Conservation (phyloP, 1,140 invertebrate genomes). For the Trichogramma pretiosum region DNA sequence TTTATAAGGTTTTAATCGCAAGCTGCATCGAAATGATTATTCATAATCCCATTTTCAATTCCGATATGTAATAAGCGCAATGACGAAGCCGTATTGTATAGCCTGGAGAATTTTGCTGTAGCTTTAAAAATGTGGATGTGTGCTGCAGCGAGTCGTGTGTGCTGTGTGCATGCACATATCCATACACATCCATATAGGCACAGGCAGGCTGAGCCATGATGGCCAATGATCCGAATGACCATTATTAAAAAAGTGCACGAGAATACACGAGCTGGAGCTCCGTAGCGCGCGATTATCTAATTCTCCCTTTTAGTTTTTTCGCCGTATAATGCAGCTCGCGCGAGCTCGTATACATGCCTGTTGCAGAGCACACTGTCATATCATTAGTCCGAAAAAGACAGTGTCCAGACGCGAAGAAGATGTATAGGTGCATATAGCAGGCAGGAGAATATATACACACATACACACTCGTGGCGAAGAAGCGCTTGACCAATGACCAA, state of each 20-base stretch:
- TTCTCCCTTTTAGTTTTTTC: conserved; percentile 1
- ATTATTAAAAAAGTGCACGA: too few relatives aligned
- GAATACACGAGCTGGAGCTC: too few relatives aligned
- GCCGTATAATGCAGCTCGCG: background rate
- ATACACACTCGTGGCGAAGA: too few relatives aligned
- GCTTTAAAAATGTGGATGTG: too few relatives aligned
- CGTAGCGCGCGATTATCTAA: conserved; percentile 5
- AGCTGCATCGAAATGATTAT: conserved; percentile 35
- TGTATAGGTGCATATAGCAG: background rate
- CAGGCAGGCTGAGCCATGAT: too few relatives aligned
- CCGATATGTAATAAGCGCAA: conserved; percentile 41
- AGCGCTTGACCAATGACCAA: too few relatives aligned
- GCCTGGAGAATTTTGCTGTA: too few relatives aligned
- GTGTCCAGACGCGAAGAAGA: conserved; percentile 2
- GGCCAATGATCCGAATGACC: too few relatives aligned
- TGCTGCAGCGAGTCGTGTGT: too few relatives aligned
- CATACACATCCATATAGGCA: too few relatives aligned
- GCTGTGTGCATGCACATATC: too few relatives aligned
- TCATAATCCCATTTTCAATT: conserved; percentile 42
- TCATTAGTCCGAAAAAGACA: conserved; percentile 19
- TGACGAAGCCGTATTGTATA: too few relatives aligned
- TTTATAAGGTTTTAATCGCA: conserved; percentile 3
- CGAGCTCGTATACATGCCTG: background rate
- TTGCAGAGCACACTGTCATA: conserved; percentile 19
- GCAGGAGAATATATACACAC: conserved; percentile 1